A percentile compares a stretch with the other conserved stretches of the same genome.
phyloP scores from a whole-genome alignment of 2,113 vertebrate species.

The Tricholaema leucomelas region DNA sequence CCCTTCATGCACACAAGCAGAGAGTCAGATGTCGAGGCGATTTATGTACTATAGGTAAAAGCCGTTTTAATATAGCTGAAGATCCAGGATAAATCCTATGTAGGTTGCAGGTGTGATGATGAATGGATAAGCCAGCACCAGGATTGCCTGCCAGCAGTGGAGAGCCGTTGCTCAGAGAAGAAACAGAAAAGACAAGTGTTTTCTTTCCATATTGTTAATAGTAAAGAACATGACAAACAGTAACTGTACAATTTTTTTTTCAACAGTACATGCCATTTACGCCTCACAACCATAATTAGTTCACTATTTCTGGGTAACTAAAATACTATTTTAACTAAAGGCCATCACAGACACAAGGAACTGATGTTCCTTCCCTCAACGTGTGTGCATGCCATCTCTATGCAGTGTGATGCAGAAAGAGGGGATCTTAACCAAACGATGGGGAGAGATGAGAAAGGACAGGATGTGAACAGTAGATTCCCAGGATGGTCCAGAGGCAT shows the following conservation, averaged over 20 bases:
- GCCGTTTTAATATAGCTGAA: conserved; percentile 1
- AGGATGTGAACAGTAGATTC: neutral
- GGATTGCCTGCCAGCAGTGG: neutral
- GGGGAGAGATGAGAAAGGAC: neutral
- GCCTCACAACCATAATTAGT: neutral
- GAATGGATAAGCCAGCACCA: neutral
- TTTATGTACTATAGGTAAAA: conserved; percentile 15
- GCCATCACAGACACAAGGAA: neutral
- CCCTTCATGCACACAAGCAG: neutral
- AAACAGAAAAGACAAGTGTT: neutral
- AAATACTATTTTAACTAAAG: neutral
- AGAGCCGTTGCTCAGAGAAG: neutral
- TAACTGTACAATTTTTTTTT: neutral
- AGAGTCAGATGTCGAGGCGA: neutral
- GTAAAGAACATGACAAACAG: neutral
- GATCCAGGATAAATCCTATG: conserved; percentile 18
- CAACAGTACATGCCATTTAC: neutral
- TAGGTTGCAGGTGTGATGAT: conserved; percentile 8
- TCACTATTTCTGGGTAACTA: no score
- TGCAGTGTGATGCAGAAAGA: neutral
- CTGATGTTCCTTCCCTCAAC: neutral
- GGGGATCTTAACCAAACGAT: neutral
- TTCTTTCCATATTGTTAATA: neutral
- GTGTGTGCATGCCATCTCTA: neutral
- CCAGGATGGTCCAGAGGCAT: accelerated